phyloP scores from a whole-genome alignment of 2,797 vertebrate genomes.

The Tapera naevia region DNA sequence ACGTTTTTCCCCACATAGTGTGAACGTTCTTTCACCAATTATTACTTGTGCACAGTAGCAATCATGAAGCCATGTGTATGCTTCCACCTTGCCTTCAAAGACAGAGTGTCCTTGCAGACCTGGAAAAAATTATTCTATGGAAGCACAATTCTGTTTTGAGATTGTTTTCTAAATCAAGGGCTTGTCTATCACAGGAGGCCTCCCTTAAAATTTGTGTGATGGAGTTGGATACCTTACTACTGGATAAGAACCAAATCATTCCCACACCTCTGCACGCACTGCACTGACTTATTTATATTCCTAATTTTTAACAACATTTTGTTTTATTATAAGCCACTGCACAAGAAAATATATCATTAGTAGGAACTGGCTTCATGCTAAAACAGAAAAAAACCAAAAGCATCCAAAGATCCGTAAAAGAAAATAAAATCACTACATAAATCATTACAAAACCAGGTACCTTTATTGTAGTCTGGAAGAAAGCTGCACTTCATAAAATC shows the following conservation, averaged over 20 bases:
- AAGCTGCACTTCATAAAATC: not conserved
- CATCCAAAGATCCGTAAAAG: not conserved
- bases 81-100: not conserved
- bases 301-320: not conserved
- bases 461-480: not conserved
- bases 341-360: not conserved
- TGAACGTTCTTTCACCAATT: not conserved
- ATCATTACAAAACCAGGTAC: not conserved
- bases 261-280: not conserved
- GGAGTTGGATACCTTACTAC: not conserved
- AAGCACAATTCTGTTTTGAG: not conserved
- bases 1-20: not conserved
- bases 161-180: not conserved
- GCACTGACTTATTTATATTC: not conserved
- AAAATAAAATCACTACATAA: not conserved
- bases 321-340: not conserved
- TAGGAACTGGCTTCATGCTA: not conserved
- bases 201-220: not conserved
- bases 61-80: accelerated
- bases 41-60: not conserved
- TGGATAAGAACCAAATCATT: not conserved
- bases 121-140: not conserved
- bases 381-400: not conserved
- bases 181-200: not conserved
- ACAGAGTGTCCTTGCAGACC: not conserved